A percentile compares a stretch with the other conserved stretches of the same genome.
phyloP scores from a whole-genome alignment of 1,140 invertebrate genomes.

The Pseudomyrmex pallidus region DNA sequence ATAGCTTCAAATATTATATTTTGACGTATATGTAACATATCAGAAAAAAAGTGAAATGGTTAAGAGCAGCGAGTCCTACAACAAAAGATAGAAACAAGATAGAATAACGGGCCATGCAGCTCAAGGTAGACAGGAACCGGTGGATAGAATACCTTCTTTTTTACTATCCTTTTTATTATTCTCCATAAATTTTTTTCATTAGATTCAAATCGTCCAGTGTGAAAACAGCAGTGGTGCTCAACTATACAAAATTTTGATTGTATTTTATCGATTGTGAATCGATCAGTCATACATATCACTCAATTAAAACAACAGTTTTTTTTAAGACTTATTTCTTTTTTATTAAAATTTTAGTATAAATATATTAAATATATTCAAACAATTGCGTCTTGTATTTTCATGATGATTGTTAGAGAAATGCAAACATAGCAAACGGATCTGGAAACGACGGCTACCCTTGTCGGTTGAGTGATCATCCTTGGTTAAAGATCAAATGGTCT shows the following conservation, averaged over 20 bases:
- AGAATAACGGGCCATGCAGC: slow-evolving; percentile 65
- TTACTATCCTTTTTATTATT: slow-evolving; percentile 61
- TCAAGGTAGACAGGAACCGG: slow-evolving; percentile 77
- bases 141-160: slow-evolving; percentile 68
- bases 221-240: slow-evolving; percentile 76
- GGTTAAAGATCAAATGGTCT: slow-evolving; percentile 32
- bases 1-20: too few species aligned
- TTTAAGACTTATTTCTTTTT: background rate
- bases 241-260: slow-evolving; percentile 23
- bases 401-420: slow-evolving; percentile 1
- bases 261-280: background rate
- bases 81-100: slow-evolving; percentile 40
- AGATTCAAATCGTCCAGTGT: slow-evolving; percentile 62
- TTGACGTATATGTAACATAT: too few species aligned
- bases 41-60: background rate
- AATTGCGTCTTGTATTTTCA: background rate
- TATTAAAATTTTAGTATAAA: background rate
- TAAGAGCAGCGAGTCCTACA: slow-evolving; percentile 40
- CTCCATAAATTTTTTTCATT: slow-evolving; percentile 67
- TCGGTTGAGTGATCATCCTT: slow-evolving; percentile 40
- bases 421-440: background rate
- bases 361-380: background rate
- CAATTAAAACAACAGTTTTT: too few species aligned
- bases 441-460: slow-evolving; percentile 4
- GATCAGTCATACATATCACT: background rate